Base-by-base conservation (phyloP, 2,888 invertebrate species). In the Hydraecia micacea region DNA sequence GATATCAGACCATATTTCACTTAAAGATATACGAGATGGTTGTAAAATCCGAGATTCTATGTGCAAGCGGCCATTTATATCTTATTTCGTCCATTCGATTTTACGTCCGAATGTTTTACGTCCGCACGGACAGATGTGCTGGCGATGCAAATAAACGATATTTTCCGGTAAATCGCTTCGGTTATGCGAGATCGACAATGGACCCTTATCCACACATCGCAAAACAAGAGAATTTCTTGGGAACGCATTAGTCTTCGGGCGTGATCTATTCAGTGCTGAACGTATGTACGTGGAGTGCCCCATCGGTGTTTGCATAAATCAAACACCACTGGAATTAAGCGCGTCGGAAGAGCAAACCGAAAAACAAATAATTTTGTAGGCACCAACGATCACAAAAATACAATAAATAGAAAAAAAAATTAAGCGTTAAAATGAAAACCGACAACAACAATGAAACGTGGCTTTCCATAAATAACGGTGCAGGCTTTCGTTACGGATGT, bases 391-490 rank as follows among this genome's bases (percentile, higher is more conserved):
- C 92, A 91, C 91, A 92, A 93, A 93, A 94, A 94, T 92, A 94
- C 91, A 93, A 94, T 93, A 94, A 90, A 93, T 93, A 90, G 84
- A 89, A 92, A 94, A 94, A 94, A 94, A 96, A 95, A 95, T 93
- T 95, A 93, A 95, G 93, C 93, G 94, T 93, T 93, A 92, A 95
- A 96, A 96, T 95, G 93, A 94, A 95, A 95, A 94, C 93, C 93
- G 93, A 95, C 95, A 95, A 94, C 94, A 95, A 96, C 95, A 96
- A 96, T 95, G 95, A 95, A 96, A 95, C 95, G 93, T 94, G 93
- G 95, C 93, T 95, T 94, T 93, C 93, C 95, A 96, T 96, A 96
- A 96, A 96, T 95, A 96, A 96, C 95, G 90, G 91, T 95, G 94
- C 94, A 95, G 94, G 95, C 95, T 95, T 95, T 95, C 94, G 93